phyloP scores from a whole-genome alignment of 2,113 vertebrate genomes.

The Gavia stellata region DNA sequence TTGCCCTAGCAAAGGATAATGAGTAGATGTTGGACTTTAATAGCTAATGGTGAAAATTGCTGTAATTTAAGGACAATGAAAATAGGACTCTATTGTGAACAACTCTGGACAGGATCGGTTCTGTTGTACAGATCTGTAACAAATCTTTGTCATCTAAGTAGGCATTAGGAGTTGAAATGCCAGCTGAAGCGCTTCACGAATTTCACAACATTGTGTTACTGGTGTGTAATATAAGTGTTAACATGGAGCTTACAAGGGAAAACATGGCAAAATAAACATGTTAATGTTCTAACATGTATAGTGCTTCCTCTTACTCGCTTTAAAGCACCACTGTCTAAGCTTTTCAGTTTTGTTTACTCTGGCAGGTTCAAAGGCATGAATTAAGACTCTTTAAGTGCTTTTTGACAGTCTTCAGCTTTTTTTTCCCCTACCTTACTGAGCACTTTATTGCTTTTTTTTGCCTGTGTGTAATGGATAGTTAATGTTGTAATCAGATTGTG shows the following conservation, averaged over 20 bases:
- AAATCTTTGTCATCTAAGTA: neutral
- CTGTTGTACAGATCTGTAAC: neutral
- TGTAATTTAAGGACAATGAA: neutral
- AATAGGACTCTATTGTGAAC: neutral
- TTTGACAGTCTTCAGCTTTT: neutral
- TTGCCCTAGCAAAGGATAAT: neutral
- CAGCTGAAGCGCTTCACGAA: neutral
- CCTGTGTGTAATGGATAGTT: neutral
- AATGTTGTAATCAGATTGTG: neutral
- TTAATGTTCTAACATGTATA: neutral
- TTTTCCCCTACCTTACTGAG: neutral
- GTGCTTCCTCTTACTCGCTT: neutral
- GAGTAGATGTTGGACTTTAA: neutral
- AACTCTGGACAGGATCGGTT: fast-evolving
- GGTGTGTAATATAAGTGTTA: neutral
- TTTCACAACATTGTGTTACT: neutral
- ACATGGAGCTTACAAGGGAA: neutral
- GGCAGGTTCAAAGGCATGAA: neutral
- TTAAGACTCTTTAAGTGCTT: neutral
- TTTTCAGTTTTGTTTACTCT: neutral
- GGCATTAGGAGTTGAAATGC: neutral
- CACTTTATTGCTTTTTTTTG: neutral
- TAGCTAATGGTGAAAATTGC: neutral
- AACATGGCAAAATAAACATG: neutral
- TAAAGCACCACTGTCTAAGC: neutral